Evolutionary conservation across 2,888 invertebrate species (phyloP), one percentile per base, ranked within the genome.

Genomic region (Noctua janthina): DNA sequence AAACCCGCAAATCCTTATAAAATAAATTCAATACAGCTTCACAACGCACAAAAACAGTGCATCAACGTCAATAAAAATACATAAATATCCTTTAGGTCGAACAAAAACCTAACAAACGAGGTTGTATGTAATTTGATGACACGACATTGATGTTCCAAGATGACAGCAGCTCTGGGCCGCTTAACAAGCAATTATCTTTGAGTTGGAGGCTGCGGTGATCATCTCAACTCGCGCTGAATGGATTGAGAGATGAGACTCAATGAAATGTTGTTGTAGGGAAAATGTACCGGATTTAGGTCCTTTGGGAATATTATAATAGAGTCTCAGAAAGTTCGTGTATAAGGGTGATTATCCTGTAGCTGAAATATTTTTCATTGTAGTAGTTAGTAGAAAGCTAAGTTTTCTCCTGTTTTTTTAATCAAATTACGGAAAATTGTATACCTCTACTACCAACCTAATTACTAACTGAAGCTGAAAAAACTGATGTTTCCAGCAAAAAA

Each of bases 161-260:
- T 78, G 86, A 76, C 88, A 76, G 67, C 64, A 64, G n/a, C 74
- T 75, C 43, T 46, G 68, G 46, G 62, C 62, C 56, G 59, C 7
- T 76, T 79, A 78, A 79, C 76, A 68, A 82, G 86, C 83, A 87
- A 87, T 88, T 86, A 87, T 82, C 62, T 77, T 76, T 46, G 66
- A 80, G n/a, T 56, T 39, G 54, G 54, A 71, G 39, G 46, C 62
- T 64, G 86, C 39, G 15, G 46, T 74, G 74, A 77, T 87, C 75
- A 81, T 76, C 77, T 67, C 69, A 67, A 75, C 75, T 73, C 17
- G 74, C 74, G 66, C 74, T 81, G 76, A 87, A 85, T 81, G 86
- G 43, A 46, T 68, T 46, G 43, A 6, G 68, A 46, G 56, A 76
- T 68, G 43, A 59, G 29, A 43, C 20, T 85, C 71, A 86, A 85